Evolutionary conservation across 2,797 vertebrate genomes (phyloP).

Genomic region (Phalanger gymnotis): DNA sequence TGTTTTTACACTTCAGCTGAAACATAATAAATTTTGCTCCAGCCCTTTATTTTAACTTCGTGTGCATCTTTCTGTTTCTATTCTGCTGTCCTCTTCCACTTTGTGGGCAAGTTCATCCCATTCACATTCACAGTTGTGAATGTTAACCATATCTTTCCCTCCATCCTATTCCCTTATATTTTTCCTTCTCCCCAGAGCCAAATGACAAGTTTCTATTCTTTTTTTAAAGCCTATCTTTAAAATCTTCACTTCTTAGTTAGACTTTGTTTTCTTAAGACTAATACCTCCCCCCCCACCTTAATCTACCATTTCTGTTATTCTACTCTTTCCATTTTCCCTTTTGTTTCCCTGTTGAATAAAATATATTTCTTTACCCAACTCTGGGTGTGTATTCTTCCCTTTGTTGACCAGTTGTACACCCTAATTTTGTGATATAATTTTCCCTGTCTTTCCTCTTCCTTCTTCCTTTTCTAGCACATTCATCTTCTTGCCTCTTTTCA

Average conservation of each 20-base stretch:
- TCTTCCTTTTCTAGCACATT: background rate
- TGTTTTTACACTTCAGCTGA: background rate
- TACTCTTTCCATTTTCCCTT: background rate
- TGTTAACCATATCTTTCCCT: background rate
- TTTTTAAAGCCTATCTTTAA: background rate
- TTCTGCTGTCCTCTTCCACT: background rate
- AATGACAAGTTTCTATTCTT: background rate
- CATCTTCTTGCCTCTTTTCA: background rate
- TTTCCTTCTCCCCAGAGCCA: background rate
- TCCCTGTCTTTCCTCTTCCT: background rate
- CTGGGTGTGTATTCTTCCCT: background rate
- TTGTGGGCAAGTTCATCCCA: background rate
- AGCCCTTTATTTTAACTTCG: background rate
- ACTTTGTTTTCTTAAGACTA: background rate
- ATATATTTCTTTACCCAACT: background rate
- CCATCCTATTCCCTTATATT: background rate
- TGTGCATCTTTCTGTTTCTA: background rate
- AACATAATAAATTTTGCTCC: background rate
- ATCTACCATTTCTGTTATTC: background rate
- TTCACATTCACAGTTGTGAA: background rate
- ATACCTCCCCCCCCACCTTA: background rate
- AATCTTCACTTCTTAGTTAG: background rate
- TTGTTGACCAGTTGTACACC: background rate
- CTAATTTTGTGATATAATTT: background rate
- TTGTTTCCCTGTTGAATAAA: background rate